These are phyloP conservation scores for Diaprepes abbreviatus DNA, from an alignment of 2,888 invertebrate species.

Conservation along the genomic window DNA sequence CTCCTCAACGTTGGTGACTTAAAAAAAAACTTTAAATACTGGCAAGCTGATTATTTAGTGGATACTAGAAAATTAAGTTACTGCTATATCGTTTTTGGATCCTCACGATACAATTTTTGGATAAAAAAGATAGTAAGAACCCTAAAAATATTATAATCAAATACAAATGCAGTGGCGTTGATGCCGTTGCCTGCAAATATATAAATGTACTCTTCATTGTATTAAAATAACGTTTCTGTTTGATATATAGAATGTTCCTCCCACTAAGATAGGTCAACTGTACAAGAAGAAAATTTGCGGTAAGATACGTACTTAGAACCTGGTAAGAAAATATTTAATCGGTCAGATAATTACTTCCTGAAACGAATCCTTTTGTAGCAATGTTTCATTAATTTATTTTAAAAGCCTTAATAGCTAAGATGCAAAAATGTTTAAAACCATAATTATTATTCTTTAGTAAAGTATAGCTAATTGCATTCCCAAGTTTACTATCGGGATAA, in stretches of 20 bases:
- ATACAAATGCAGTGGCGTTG: too few relatives aligned
- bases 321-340: constrained; percentile 29
- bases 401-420: not conserved
- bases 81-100: too few relatives aligned
- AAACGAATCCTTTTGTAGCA: constrained; percentile 33
- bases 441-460: not conserved
- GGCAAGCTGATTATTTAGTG: too few relatives aligned
- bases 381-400: constrained; percentile 28
- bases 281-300: constrained; percentile 12
- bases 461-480: too few relatives aligned
- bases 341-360: constrained; percentile 41
- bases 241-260: constrained; percentile 4
- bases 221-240: not conserved
- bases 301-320: constrained; percentile 1
- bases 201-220: constrained; percentile 4
- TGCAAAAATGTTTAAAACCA: not conserved
- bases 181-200: constrained; percentile 18
- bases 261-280: constrained; percentile 11
- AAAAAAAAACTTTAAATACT: too few relatives aligned
- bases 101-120: too few relatives aligned
- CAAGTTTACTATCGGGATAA: too few relatives aligned
- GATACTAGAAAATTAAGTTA: too few relatives aligned
- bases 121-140: too few relatives aligned
- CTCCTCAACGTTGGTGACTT: too few relatives aligned
- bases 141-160: too few relatives aligned